A percentile compares a stretch with the other conserved stretches of the same genome.
These are phyloP conservation scores for Drosophila planitibia DNA, from an alignment of 2,888 invertebrate genomes.

Conservation along the genomic window DNA sequence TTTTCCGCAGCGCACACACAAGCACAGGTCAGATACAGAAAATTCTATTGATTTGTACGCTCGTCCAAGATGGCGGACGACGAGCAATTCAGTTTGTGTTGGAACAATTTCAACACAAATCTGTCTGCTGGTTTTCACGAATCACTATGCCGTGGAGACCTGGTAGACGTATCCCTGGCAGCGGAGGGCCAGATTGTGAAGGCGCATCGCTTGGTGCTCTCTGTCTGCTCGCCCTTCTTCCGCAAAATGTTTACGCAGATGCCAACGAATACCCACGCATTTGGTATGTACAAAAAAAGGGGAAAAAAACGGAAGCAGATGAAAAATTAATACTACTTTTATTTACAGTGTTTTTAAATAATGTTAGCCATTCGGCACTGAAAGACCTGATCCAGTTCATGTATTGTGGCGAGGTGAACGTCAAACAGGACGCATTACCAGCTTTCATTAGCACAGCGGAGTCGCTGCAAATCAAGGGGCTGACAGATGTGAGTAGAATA, in stretches of 20 bases:
- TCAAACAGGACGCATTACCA: slow-evolving; percentile 90
- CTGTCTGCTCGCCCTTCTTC: slow-evolving; percentile 91
- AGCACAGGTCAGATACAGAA: slow-evolving; percentile 67
- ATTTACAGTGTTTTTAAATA: slow-evolving; percentile 88
- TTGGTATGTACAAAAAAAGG: slow-evolving; percentile 86
- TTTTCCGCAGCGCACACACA: slow-evolving; percentile 36
- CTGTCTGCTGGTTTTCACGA: slow-evolving; percentile 90
- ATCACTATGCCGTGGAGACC: slow-evolving; percentile 89
- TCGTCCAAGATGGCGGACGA: slow-evolving; percentile 89
- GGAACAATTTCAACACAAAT: slow-evolving; percentile 91
- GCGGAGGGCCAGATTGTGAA: slow-evolving; percentile 90
- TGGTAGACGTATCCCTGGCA: slow-evolving; percentile 90
- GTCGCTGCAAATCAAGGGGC: slow-evolving; percentile 90
- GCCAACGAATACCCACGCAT: slow-evolving; percentile 89
- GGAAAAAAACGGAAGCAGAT: not conserved
- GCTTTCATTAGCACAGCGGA: slow-evolving; percentile 90
- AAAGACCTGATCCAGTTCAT: slow-evolving; percentile 90
- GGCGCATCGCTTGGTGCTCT: slow-evolving; percentile 90
- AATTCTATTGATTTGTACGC: slow-evolving; percentile 76
- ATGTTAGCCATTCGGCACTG: slow-evolving; percentile 89
- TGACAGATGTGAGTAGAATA: slow-evolving; percentile 88
- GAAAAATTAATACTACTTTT: not conserved
- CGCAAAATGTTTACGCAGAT: slow-evolving; percentile 90
- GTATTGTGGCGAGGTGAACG: slow-evolving; percentile 91
- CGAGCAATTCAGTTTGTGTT: slow-evolving; percentile 91